Evolutionary conservation across 2,888 invertebrate genomes (phyloP), one percentile per base, ranked within the genome.

Genomic region (Lepetodrilus schrolli): DNA sequence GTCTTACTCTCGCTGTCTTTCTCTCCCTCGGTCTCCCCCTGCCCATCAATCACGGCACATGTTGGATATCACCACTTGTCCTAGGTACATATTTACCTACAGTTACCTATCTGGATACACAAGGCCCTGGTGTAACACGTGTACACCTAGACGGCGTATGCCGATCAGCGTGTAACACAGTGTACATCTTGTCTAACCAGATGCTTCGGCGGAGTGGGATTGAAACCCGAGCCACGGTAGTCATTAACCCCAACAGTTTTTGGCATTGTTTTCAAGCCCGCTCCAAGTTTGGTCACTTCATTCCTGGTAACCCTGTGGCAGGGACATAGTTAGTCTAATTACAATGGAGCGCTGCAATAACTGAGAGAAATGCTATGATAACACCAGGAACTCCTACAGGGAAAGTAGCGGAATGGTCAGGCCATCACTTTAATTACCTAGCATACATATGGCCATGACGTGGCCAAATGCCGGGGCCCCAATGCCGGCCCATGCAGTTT

Each of bases 111-210:
- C 13, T 30, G 58, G 10, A 26, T 58, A 58, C 43, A 17, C 34
- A 17, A 30, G 48, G 34, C 26, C 2, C 8, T 30, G 34, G 17
- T 7, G 13, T n/a, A 21, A 51, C 51, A 51, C 26, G 17, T 58
- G 58, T 26, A 58, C 43, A n/a, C n/a, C n/a, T n/a, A n/a, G n/a
- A n/a, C n/a, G 58, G 58, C 17, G 58, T 58, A 58, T 26, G n/a
- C n/a, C n/a, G n/a, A n/a, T n/a, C n/a, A 58, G 34, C n/a, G 58
- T 58, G 58, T 58, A 58, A 58, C 34, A n/a, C 30, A 26, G 58
- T n/a, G 58, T 58, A 30, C 34, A 58, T 58, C 58, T 58, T 58
- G 58, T 58, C 58, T 58, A 58, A 58, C 58, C 58, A 58, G 58
- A 58, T 58, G 58, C 58, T 58, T 13, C 51, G 30, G n/a, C 13